phyloP scores from a whole-genome alignment of 2,888 invertebrate genomes.

The Chironomus riparius region DNA sequence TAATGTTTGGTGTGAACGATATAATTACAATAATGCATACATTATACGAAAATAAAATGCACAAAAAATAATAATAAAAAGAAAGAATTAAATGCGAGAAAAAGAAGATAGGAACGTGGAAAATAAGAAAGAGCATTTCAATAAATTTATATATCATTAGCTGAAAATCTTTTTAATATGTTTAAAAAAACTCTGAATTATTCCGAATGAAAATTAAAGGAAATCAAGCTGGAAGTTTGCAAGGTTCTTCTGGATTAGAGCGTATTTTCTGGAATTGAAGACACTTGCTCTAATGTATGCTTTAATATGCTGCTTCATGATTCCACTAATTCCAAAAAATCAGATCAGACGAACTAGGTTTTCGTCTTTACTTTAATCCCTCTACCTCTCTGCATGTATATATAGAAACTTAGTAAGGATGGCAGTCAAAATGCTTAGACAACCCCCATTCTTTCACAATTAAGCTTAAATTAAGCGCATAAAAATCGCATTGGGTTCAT shows the following conservation, averaged over 20 bases:
- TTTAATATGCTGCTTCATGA: no score
- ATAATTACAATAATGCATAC: neutral
- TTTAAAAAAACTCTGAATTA: no score
- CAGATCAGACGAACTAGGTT: no score
- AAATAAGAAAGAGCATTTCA: neutral
- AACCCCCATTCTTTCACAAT: no score
- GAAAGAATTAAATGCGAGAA: neutral
- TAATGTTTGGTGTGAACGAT: conserved; percentile 6
- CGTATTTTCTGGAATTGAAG: neutral
- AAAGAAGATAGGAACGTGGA: neutral
- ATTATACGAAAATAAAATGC: neutral
- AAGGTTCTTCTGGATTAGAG: neutral
- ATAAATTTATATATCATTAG: conserved; percentile 1
- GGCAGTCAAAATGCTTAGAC: no score
- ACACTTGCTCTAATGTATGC: no score
- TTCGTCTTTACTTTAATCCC: no score
- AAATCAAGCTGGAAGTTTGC: neutral
- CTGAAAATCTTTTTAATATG: neutral
- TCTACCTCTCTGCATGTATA: no score
- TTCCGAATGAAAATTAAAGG: neutral
- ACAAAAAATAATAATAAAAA: neutral
- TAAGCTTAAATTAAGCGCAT: no score
- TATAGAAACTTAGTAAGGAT: no score
- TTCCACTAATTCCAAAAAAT: no score
- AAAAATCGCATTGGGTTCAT: neutral